phyloP scores from a whole-genome alignment of 2,113 vertebrate species.

The Vidua macroura region DNA sequence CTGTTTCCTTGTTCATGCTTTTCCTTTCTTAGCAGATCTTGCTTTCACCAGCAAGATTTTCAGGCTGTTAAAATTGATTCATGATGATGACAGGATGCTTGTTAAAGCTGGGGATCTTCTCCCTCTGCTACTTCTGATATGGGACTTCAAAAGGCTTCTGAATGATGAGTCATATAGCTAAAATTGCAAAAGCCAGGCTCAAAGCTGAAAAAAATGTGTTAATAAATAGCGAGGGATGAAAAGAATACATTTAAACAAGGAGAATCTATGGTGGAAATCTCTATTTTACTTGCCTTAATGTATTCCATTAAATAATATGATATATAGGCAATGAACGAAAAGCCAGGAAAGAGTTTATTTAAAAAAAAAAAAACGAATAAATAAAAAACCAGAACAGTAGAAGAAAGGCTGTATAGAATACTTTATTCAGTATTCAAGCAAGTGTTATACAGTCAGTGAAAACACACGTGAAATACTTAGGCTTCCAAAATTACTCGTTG shows the following conservation, averaged over 20 bases:
- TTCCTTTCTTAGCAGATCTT: not conserved
- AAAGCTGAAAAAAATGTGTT: not conserved
- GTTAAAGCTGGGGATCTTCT: not conserved
- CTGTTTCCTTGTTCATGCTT: not conserved
- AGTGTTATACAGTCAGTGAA: not conserved
- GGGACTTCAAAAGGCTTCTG: slow-evolving; percentile 20
- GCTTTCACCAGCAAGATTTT: not conserved
- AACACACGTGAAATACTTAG: not conserved
- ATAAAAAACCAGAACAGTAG: not conserved
- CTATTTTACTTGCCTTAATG: not conserved
- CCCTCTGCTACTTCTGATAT: not conserved
- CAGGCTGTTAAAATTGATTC: slow-evolving; percentile 1
- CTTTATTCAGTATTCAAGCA: not conserved
- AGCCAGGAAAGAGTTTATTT: not conserved
- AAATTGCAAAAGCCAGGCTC: not conserved
- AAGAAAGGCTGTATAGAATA: not conserved
- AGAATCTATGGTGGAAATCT: not conserved
- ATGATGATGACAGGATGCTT: not conserved
- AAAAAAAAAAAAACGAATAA: not conserved
- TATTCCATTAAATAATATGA: not conserved
- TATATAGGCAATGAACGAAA: not conserved
- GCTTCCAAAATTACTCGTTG: not conserved
- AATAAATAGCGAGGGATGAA: not conserved
- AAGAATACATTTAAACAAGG: not conserved
- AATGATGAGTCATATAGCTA: not conserved